These are phyloP conservation scores for Microctonus hyperodae DNA, from an alignment of 2,888 invertebrate genomes.

Conservation along the genomic window DNA sequence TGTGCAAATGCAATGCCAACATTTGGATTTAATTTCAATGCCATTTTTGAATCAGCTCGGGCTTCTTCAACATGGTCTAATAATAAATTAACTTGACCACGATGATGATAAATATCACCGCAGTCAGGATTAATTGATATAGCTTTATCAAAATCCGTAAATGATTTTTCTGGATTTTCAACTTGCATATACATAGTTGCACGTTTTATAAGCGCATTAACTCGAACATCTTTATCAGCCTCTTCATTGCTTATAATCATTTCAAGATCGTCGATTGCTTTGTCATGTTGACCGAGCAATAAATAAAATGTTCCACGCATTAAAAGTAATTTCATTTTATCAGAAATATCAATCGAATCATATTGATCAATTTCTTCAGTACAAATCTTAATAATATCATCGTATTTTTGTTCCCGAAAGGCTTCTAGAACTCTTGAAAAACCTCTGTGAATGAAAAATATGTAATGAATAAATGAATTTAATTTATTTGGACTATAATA, in stretches of 20 bases:
- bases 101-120: slow-evolving; percentile 91
- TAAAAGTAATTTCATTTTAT: slow-evolving; percentile 73
- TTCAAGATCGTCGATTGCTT: slow-evolving; percentile 76
- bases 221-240: slow-evolving; percentile 71
- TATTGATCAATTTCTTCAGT: slow-evolving; percentile 77
- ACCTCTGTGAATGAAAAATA: slow-evolving; percentile 62
- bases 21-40: slow-evolving; percentile 81
- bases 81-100: slow-evolving; percentile 82
- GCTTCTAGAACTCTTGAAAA: slow-evolving; percentile 77
- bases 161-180: slow-evolving; percentile 75
- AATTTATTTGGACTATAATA: slow-evolving; percentile 8
- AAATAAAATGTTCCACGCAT: slow-evolving; percentile 85
- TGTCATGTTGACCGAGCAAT: slow-evolving; percentile 77
- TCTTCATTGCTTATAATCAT: slow-evolving; percentile 73
- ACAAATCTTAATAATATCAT: slow-evolving; percentile 80
- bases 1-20: slow-evolving; percentile 89
- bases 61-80: slow-evolving; percentile 84
- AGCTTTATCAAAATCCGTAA: slow-evolving; percentile 82
- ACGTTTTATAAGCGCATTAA: slow-evolving; percentile 88
- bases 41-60: slow-evolving; percentile 81
- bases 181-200: slow-evolving; percentile 85
- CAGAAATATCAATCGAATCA: slow-evolving; percentile 63
- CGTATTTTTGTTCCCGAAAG: slow-evolving; percentile 76
- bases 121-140: slow-evolving; percentile 79
- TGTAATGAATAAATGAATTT: slow-evolving; percentile 13